Evolutionary conservation across 2,888 invertebrate species (phyloP).

Genomic region (Busseola fusca): DNA sequence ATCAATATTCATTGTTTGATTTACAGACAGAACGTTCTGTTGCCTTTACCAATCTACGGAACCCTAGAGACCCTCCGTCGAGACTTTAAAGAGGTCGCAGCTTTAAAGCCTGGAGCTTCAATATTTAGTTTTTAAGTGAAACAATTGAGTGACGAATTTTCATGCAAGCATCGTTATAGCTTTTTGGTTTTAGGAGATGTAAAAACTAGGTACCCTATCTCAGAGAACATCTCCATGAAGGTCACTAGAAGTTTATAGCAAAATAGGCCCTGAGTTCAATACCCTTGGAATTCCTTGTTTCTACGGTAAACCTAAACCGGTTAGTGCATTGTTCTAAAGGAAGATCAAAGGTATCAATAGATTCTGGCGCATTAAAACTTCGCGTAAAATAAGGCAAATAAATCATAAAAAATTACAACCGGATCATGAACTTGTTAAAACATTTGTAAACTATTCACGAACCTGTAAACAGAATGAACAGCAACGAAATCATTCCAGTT

Average conservation of each 20-base stretch:
- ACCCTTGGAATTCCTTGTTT: slow-evolving; percentile 8
- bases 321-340: slow-evolving; percentile 32
- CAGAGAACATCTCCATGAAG: background rate
- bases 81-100: slow-evolving; percentile 18
- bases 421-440: slow-evolving; percentile 16
- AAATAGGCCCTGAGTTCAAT: slow-evolving; percentile 27
- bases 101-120: slow-evolving; percentile 2
- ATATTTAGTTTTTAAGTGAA: slow-evolving; percentile 3
- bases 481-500: slow-evolving; percentile 82
- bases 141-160: background rate
- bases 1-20: slow-evolving; percentile 71
- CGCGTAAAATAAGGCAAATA: background rate
- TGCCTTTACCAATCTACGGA: slow-evolving; percentile 59
- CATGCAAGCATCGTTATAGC: background rate
- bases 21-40: slow-evolving; percentile 60
- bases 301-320: slow-evolving; percentile 26
- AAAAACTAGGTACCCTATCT: background rate
- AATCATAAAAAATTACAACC: background rate
- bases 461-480: slow-evolving; percentile 81
- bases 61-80: slow-evolving; percentile 44
- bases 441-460: slow-evolving; percentile 58
- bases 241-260: background rate
- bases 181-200: background rate
- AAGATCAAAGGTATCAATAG: background rate
- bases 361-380: background rate